Evolutionary conservation across 64 coral and sea anemone genomes (phyloP).

Genomic region (Stichodactyla mertensii): DNA sequence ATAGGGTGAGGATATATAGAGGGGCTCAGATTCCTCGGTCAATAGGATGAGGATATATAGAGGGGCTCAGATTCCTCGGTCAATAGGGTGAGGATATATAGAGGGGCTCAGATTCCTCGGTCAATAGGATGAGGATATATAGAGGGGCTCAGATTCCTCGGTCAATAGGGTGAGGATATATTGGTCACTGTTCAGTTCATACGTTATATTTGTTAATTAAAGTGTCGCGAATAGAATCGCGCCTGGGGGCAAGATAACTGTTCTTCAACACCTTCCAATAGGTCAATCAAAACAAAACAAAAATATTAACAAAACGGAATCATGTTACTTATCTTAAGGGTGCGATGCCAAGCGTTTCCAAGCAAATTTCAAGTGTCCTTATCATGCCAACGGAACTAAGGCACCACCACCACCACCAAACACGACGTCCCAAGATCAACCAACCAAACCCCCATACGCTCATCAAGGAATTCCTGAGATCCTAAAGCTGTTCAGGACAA

Average conservation of each 20-base stretch:
- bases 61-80: no score
- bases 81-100: no score
- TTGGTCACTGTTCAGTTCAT: no score
- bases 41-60: no score
- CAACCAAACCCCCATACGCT: not conserved
- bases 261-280: not conserved
- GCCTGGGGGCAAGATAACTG: not conserved
- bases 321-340: not conserved
- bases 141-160: no score
- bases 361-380: conserved; percentile 20
- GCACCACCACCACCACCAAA: conserved; percentile 5
- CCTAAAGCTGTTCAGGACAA: conserved; percentile 27
- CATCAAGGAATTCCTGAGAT: conserved; percentile 18
- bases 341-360: conserved; percentile 12
- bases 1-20: no score
- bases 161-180: no score
- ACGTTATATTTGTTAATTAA: no score
- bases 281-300: not conserved
- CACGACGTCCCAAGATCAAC: not conserved
- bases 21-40: no score
- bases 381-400: not conserved
- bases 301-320: not conserved
- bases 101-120: no score
- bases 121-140: no score
- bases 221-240: no score